These are phyloP conservation scores for Quadriops clusia DNA, from an alignment of 2,888 invertebrate genomes.

Conservation along the genomic window DNA sequence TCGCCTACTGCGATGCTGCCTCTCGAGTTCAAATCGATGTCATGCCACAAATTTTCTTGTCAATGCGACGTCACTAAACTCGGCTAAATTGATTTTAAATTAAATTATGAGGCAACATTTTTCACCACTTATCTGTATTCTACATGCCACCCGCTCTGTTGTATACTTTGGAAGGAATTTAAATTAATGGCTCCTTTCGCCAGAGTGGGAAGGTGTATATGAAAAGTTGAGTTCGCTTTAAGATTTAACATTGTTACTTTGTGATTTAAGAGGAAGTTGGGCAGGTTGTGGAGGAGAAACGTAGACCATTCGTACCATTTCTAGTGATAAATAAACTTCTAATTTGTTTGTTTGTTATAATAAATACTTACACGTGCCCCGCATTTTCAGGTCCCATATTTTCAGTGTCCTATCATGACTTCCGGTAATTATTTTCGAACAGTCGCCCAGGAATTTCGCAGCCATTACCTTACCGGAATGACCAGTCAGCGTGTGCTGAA, in stretches of 20 bases:
- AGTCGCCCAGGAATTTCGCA: slow-evolving; percentile 88
- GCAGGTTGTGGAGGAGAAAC: too few relatives aligned
- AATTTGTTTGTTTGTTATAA: too few relatives aligned
- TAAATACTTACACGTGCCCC: slow-evolving; percentile 66
- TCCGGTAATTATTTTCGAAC: slow-evolving; percentile 89
- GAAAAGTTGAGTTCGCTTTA: too few relatives aligned
- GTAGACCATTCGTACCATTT: too few relatives aligned
- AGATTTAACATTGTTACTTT: too few relatives aligned
- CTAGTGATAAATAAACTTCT: too few relatives aligned
- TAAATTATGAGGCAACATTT: slow-evolving; percentile 33
- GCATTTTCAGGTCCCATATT: slow-evolving; percentile 93
- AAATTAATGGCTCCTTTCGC: too few relatives aligned
- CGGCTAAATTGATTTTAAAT: slow-evolving; percentile 32
- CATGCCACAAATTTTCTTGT: slow-evolving; percentile 27
- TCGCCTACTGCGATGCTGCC: not conserved
- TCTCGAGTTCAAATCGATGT: slow-evolving; percentile 21
- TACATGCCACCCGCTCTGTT: slow-evolving; percentile 22
- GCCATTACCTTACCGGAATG: slow-evolving; percentile 97
- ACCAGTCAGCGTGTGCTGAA: slow-evolving; percentile 83
- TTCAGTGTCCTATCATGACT: slow-evolving; percentile 96
- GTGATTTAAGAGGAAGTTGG: too few relatives aligned
- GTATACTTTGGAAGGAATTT: too few relatives aligned
- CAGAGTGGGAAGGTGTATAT: too few relatives aligned
- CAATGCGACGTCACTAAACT: slow-evolving; percentile 26
- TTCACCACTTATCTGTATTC: slow-evolving; percentile 32